Percentiles rank a stretch among this genome's conserved stretches.
Evolutionary conservation across 2,888 invertebrate genomes (phyloP).

Genomic region (Bombylius major): DNA sequence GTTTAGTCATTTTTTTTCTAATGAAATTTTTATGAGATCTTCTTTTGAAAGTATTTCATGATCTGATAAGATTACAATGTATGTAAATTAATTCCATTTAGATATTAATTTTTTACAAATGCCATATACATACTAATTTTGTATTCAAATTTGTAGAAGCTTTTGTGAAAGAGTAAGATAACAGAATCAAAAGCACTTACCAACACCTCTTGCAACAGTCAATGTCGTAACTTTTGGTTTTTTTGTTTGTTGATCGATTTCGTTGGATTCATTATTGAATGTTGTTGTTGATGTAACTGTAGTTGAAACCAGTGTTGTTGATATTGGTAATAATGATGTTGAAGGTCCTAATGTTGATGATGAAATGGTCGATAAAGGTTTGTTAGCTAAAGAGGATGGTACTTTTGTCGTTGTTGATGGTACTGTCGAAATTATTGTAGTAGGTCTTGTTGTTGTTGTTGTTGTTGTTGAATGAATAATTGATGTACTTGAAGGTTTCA

Average conservation of each 20-base stretch:
- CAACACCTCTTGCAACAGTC: conserved; percentile 33
- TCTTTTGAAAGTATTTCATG: too few relatives aligned
- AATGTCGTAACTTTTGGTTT: conserved; percentile 27
- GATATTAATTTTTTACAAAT: too few relatives aligned
- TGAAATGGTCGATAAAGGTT: conserved; percentile 24
- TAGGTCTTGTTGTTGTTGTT: not conserved
- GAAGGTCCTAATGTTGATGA: conserved; percentile 7
- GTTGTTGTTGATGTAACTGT: conserved; percentile 19
- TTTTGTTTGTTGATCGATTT: conserved; percentile 23
- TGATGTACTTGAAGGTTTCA: not conserved
- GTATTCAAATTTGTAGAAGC: too few relatives aligned
- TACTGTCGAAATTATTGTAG: not conserved
- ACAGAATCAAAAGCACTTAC: conserved; percentile 19
- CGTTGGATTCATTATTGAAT: conserved; percentile 20
- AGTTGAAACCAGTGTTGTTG: conserved; percentile 19
- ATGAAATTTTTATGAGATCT: too few relatives aligned
- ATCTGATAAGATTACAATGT: too few relatives aligned
- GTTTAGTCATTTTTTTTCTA: too few relatives aligned
- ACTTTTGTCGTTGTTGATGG: conserved; percentile 3
- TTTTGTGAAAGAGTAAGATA: too few relatives aligned
- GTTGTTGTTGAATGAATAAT: conserved; percentile 3
- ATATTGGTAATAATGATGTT: not conserved
- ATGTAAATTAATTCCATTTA: too few relatives aligned
- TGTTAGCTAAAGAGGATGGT: conserved; percentile 25
- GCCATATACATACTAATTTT: too few relatives aligned